phyloP scores from a whole-genome alignment of 2,113 vertebrate genomes.

The Sapayoa aenigma region DNA sequence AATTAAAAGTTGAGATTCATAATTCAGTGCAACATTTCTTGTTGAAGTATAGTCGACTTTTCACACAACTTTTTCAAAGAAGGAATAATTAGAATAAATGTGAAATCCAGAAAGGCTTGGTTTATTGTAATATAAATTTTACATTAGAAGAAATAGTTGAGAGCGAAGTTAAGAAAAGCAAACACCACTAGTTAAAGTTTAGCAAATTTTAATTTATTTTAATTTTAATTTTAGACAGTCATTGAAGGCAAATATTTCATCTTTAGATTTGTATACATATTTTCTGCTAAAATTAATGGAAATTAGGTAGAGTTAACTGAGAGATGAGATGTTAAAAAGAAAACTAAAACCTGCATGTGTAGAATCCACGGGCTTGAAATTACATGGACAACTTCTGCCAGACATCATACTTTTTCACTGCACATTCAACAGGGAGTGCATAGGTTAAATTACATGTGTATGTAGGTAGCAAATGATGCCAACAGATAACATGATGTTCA shows the following conservation, averaged over 20 bases:
- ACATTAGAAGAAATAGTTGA: neutral
- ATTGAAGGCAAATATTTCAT: neutral
- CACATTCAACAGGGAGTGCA: fast-evolving
- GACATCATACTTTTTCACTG: neutral
- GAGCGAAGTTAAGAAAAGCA: neutral
- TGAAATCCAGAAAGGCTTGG: neutral
- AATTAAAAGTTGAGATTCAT: neutral
- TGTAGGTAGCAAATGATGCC: neutral
- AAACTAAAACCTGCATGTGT: neutral
- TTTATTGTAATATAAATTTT: neutral
- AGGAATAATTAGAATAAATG: neutral
- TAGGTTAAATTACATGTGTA: too few relatives aligned
- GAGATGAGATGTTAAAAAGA: neutral
- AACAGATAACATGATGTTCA: neutral
- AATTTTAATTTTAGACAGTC: neutral
- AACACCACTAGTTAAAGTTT: neutral
- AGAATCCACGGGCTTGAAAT: neutral
- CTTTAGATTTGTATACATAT: neutral
- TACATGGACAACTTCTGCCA: neutral
- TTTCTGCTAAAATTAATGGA: neutral
- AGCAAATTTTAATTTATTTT: neutral
- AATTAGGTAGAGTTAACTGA: neutral
- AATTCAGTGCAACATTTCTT: neutral
- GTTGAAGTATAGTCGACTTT: neutral
- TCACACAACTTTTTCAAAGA: neutral